Percentiles rank a stretch among this genome's conserved stretches.
These are phyloP conservation scores for Maccullochella peelii DNA, from an alignment of 2,113 vertebrate species.

Conservation along the genomic window DNA sequence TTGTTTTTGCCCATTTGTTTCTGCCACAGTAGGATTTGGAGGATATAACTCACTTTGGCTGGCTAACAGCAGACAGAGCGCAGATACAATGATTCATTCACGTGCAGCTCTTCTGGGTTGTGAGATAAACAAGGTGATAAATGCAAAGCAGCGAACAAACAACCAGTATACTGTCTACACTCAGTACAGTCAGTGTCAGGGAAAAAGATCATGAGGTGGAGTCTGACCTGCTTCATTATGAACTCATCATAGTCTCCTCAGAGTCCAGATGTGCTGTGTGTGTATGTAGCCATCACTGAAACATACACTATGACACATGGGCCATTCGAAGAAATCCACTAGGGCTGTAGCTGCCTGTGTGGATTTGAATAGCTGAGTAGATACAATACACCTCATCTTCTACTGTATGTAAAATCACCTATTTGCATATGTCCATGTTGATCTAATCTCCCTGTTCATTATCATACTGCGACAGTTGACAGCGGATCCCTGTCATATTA, in stretches of 20 bases:
- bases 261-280: conserved; percentile 14
- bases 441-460: background rate
- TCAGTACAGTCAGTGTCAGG: background rate
- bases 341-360: background rate
- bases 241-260: background rate
- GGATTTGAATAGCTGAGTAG: conserved; percentile 24
- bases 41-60: conserved; percentile 27
- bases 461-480: conserved; percentile 1
- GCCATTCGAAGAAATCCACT: conserved; percentile 10
- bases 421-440: conserved; percentile 35
- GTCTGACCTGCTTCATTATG: background rate
- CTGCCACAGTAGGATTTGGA: conserved; percentile 12
- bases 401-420: conserved; percentile 11
- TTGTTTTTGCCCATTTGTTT: background rate
- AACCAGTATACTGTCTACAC: background rate
- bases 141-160: conserved; percentile 27
- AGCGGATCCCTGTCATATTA: background rate
- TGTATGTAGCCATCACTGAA: background rate
- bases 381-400: background rate
- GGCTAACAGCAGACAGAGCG: conserved; percentile 13
- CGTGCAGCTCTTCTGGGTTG: conserved; percentile 11
- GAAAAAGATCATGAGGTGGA: background rate
- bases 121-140: conserved; percentile 33
- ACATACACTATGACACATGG: background rate
- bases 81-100: conserved; percentile 19